A percentile compares a stretch with the other conserved stretches of the same genome.
These are phyloP conservation scores for Phortica magna DNA, from an alignment of 2,888 invertebrate genomes.

Conservation along the genomic window DNA sequence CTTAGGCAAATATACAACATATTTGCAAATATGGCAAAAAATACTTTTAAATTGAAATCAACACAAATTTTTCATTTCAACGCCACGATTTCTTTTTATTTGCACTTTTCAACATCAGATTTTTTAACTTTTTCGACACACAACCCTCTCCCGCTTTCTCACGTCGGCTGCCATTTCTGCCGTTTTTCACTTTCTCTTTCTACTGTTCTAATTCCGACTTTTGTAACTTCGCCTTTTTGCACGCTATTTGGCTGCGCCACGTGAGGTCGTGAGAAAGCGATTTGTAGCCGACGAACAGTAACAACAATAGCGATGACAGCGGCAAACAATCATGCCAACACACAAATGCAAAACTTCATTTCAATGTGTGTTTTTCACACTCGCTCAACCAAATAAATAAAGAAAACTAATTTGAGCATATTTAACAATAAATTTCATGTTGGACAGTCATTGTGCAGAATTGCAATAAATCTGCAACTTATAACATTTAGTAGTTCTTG, in stretches of 20 bases:
- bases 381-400: no score
- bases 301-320: slow-evolving; percentile 2
- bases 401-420: no score
- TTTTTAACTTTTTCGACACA: neutral
- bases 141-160: neutral
- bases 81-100: neutral
- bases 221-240: neutral
- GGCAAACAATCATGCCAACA: no score
- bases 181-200: neutral
- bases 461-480: no score
- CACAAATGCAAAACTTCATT: neutral
- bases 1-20: neutral
- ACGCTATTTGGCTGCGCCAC: slow-evolving; percentile 14
- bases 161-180: neutral
- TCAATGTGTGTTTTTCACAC: neutral
- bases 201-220: neutral
- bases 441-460: no score
- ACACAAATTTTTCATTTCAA: slow-evolving; percentile 7
- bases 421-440: no score
- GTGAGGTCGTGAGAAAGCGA: slow-evolving; percentile 28
- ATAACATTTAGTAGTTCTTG: no score
- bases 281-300: neutral
- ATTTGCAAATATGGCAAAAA: slow-evolving; percentile 27
- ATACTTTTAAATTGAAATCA: slow-evolving; percentile 29
- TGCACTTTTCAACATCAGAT: neutral